Conservation (phyloP, 2,888 invertebrate species). For the Leptothorax acervorum region DNA sequence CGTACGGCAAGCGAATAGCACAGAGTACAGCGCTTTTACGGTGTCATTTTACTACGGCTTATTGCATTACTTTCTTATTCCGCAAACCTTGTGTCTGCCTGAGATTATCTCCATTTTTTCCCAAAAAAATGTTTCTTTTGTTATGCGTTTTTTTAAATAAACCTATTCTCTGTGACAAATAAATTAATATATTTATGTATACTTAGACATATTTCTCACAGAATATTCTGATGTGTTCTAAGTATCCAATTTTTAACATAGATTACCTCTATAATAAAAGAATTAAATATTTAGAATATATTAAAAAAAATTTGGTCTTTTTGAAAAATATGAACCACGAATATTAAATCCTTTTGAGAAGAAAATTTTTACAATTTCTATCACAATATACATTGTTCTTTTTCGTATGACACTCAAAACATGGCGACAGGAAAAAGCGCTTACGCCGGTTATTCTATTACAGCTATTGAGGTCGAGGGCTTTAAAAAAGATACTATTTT, state of each 20-base stretch:
- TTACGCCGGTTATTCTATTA: constrained; percentile 29
- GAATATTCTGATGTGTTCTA: background rate
- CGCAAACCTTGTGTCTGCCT: background rate
- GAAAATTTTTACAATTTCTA: constrained; percentile 18
- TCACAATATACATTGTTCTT: constrained; percentile 5
- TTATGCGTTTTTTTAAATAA: background rate
- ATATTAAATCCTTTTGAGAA: background rate
- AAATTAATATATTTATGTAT: background rate
- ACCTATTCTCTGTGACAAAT: background rate
- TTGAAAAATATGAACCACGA: background rate
- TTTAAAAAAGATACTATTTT: constrained; percentile 40
- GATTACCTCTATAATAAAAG: background rate
- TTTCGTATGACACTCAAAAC: constrained; percentile 17
- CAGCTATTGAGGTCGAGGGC: constrained; percentile 23
- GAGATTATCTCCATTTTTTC: constrained; percentile 20
- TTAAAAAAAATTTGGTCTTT: background rate
- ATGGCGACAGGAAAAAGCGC: constrained; percentile 27
- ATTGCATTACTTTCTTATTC: constrained; percentile 35
- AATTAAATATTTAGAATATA: constrained; percentile 1
- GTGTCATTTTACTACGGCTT: constrained; percentile 40
- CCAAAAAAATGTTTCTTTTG: background rate
- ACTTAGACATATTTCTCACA: background rate
- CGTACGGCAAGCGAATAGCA: background rate
- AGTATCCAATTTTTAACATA: background rate
- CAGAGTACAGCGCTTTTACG: constrained; percentile 9